Conservation (phyloP, 2,888 invertebrate genomes). For the Bibio marci region DNA sequence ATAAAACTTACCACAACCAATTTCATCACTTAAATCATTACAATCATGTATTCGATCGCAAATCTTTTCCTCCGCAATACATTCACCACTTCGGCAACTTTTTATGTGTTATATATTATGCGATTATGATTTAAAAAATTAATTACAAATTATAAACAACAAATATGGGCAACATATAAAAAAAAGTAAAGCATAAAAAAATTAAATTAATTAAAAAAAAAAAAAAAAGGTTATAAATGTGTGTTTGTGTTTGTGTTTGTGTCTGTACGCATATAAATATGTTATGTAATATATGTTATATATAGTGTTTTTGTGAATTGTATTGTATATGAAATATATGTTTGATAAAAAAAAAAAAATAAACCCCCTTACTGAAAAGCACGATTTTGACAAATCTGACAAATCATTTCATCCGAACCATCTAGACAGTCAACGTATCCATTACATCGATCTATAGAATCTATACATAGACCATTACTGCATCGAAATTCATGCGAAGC, state of each 20-base stretch:
- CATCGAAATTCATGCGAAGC: conserved; percentile 35
- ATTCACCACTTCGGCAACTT: conserved; percentile 41
- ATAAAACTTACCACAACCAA: conserved; percentile 35
- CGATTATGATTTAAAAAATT: too few species aligned
- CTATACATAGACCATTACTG: conserved; percentile 43
- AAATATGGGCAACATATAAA: neutral
- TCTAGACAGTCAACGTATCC: conserved; percentile 34
- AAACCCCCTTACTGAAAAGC: conserved; percentile 27
- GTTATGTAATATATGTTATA: too few species aligned
- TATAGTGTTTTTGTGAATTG: neutral
- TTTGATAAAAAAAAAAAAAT: neutral
- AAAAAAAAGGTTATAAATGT: conserved; percentile 5
- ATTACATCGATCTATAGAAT: conserved; percentile 33
- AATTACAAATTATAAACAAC: neutral
- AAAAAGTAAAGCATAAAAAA: neutral
- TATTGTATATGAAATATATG: neutral
- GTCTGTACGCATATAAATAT: neutral
- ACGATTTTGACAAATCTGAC: conserved; percentile 24
- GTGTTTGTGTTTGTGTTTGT: neutral
- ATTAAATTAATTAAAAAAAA: conserved; percentile 3
- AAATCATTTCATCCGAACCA: conserved; percentile 34
- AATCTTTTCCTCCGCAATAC: conserved; percentile 36
- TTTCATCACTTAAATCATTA: conserved; percentile 43
- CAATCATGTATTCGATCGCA: conserved; percentile 40
- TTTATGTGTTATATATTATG: neutral